Percentiles rank a stretch among this genome's conserved stretches.
phyloP scores from a whole-genome alignment of 2,888 invertebrate genomes.

The Thereva nobilitata region DNA sequence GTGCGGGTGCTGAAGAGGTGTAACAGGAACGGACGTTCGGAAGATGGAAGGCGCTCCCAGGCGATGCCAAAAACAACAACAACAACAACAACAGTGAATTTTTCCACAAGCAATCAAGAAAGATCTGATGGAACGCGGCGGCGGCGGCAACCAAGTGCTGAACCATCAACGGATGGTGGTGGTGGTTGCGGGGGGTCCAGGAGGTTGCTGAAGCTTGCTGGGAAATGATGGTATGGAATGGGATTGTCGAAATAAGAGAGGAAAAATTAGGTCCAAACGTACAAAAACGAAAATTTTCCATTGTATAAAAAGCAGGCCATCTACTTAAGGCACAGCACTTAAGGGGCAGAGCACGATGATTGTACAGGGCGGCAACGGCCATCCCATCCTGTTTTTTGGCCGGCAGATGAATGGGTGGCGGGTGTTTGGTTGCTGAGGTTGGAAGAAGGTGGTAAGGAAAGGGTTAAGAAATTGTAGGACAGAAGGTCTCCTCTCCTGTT shows the following conservation, averaged over 20 bases:
- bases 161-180: not conserved
- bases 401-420: not conserved
- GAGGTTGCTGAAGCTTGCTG: no score
- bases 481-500: no score
- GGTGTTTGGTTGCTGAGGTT: no score
- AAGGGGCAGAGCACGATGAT: not conserved
- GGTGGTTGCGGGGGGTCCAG: not conserved
- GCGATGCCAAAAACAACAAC: conserved; percentile 23
- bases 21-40: conserved; percentile 27
- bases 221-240: not conserved
- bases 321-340: conserved; percentile 7
- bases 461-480: no score
- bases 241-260: conserved; percentile 16
- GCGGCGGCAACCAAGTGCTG: not conserved
- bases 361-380: not conserved
- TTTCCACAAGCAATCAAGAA: conserved; percentile 31
- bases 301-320: conserved; percentile 35
- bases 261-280: conserved; percentile 27
- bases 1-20: conserved; percentile 12
- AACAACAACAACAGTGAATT: conserved; percentile 15
- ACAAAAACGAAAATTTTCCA: conserved; percentile 32
- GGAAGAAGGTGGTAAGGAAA: no score
- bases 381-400: not conserved
- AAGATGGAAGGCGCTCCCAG: conserved; percentile 19
- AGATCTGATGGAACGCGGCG: conserved; percentile 8